Base-by-base conservation (phyloP, 2,888 invertebrate species). In the Agrypnus murinus region DNA sequence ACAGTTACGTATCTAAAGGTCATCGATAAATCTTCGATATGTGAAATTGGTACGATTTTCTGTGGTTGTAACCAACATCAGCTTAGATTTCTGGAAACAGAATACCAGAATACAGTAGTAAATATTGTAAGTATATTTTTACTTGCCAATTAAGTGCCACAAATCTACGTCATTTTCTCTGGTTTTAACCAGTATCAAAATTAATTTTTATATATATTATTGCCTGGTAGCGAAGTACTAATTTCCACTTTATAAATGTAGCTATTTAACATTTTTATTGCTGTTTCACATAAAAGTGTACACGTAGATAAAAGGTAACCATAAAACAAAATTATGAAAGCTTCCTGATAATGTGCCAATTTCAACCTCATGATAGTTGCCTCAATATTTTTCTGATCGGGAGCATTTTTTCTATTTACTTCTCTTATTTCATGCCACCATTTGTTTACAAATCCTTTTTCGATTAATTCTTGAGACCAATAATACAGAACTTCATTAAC, bases 391-490 rank as follows among this genome's bases (percentile, higher is more conserved):
- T 19, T 1, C 34, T 31, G n/a, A 10, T 10, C 4, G 2, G 25
- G n/a, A 40, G 1, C 36, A 7, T 66, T 71, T 15, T 34, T 69
- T 9, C 73, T 73, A 10, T 67, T 62, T 2, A 55, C 17, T 19
- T 60, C 65, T 1, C 14, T 34, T 25, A 76, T 67, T 45, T 78
- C 76, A 15, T 53, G 34, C 70, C 69, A 75, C 77, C 78, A 78
- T 71, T 77, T 77, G 7, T 15, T 32, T 8, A 75, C 45, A 9
- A 78, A 73, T 7, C 78, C 78, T 43, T 74, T 76, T 43, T 78
- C 77, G 0, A 77, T 19, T 14, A 78, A 71, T 63, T 77, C 76
- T 0, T 74, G 59, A 1, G 71, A 58, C 78, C 77, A 78, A 62
- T 69, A 75, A n/a, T 65, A 40, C 3, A 78, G 31, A 1, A 74